These are phyloP conservation scores for Volucella inanis DNA, from an alignment of 2,888 invertebrate species.

Conservation along the genomic window DNA sequence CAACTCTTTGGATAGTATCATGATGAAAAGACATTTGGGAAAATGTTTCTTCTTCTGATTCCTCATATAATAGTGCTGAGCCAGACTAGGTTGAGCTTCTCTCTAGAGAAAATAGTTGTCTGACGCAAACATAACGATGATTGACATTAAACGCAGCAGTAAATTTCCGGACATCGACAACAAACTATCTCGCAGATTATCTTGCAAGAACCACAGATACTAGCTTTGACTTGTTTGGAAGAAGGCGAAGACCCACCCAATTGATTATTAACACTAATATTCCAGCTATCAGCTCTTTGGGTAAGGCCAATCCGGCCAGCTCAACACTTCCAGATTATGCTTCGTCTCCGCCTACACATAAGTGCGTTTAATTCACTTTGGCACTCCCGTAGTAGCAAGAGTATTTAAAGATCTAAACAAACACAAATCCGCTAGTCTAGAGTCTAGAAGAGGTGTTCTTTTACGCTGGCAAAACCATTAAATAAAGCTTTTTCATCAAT, in stretches of 20 bases:
- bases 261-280: too few species aligned
- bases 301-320: too few species aligned
- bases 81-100: conserved; percentile 10
- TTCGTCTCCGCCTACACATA: too few species aligned
- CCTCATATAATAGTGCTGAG: background rate
- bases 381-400: too few species aligned
- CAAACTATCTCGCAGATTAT: conserved; percentile 76
- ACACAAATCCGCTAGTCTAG: too few species aligned
- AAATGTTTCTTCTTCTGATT: background rate
- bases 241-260: conserved; percentile 57
- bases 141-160: conserved; percentile 79
- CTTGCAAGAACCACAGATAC: conserved; percentile 73
- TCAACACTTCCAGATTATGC: too few species aligned
- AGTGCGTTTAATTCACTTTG: too few species aligned
- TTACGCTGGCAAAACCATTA: too few species aligned
- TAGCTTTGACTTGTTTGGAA: conserved; percentile 25
- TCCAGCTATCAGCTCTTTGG: too few species aligned
- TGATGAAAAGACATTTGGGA: background rate
- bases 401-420: too few species aligned
- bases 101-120: conserved; percentile 63
- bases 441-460: too few species aligned
- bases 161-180: conserved; percentile 76
- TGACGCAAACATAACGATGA: conserved; percentile 78
- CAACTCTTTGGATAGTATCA: conserved; percentile 24
- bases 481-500: too few species aligned